Evolutionary conservation across 2,797 vertebrate genomes (phyloP).

Genomic region (Eptatretus atami): DNA sequence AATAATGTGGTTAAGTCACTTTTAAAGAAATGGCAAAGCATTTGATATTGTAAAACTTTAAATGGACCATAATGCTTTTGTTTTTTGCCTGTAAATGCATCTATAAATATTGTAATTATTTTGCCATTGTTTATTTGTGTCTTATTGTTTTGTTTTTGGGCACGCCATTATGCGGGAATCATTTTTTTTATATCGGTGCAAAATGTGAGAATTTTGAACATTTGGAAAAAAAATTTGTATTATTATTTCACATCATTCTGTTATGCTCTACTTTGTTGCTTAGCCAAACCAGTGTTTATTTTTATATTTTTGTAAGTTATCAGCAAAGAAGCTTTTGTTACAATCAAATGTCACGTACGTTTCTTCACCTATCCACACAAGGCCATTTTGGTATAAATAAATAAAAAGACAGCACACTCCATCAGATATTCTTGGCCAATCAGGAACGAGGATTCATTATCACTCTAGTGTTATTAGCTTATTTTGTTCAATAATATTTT

Average conservation of each 20-base stretch:
- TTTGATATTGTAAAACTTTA: conserved; percentile 4
- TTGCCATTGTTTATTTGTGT: conserved; percentile 6
- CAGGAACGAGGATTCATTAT: no score
- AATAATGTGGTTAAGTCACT: conserved; percentile 5
- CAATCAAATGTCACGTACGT: no score
- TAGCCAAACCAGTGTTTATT: conserved; percentile 5
- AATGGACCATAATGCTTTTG: not conserved
- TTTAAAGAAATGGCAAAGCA: conserved; percentile 1
- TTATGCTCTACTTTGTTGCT: conserved; percentile 3
- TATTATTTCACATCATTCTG: conserved; percentile 1
- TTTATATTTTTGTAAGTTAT: conserved; percentile 6
- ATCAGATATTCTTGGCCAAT: no score
- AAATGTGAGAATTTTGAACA: conserved; percentile 4
- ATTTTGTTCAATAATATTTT: no score
- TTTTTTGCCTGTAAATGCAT: conserved; percentile 5
- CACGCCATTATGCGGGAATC: conserved; percentile 3
- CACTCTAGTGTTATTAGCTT: no score
- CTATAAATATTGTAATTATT: conserved; percentile 6
- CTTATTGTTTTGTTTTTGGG: not conserved
- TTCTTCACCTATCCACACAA: no score
- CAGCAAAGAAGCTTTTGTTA: not conserved
- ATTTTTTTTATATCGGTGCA: conserved; percentile 5
- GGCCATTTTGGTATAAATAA: no score
- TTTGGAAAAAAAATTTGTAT: not conserved
- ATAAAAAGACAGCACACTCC: no score